Evolutionary conservation across 2,113 vertebrate genomes (phyloP).

Genomic region (Upupa epops): DNA sequence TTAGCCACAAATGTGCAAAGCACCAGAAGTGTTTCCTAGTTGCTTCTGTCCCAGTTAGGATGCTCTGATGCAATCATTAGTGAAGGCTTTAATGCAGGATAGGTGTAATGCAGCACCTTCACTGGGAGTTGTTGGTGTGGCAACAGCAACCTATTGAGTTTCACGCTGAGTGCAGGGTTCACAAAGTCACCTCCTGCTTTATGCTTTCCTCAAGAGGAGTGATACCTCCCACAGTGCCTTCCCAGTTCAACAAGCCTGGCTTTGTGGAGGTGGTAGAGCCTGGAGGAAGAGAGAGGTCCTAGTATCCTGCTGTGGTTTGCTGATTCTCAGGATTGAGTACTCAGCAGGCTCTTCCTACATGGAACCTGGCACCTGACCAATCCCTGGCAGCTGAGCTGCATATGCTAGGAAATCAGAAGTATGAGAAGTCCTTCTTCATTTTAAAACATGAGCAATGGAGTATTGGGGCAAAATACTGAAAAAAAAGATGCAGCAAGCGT

Average conservation of each 20-base stretch:
- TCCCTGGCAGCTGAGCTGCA: neutral
- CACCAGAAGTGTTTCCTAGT: neutral
- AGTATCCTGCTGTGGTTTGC: neutral
- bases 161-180: fast-evolving
- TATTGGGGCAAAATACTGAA: neutral
- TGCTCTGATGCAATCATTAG: neutral
- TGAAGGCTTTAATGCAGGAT: neutral
- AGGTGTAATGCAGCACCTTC: neutral
- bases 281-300: neutral
- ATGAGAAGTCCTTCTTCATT: neutral
- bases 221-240: neutral
- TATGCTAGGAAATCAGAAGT: neutral
- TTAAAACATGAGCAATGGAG: neutral
- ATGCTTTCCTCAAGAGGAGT: neutral
- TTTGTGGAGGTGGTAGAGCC: neutral
- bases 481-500: neutral
- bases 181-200: neutral
- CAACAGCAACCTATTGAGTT: neutral
- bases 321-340: fast-evolving
- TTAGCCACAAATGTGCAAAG: neutral
- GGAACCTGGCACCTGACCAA: fast-evolving
- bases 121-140: neutral
- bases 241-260: fast-evolving
- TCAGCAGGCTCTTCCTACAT: neutral
- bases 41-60: neutral